Percentiles rank a stretch among this genome's conserved stretches.
These are phyloP conservation scores for Caenorhabditis sp. DNA, from an alignment of 2,888 invertebrate genomes.

Conservation along the genomic window DNA sequence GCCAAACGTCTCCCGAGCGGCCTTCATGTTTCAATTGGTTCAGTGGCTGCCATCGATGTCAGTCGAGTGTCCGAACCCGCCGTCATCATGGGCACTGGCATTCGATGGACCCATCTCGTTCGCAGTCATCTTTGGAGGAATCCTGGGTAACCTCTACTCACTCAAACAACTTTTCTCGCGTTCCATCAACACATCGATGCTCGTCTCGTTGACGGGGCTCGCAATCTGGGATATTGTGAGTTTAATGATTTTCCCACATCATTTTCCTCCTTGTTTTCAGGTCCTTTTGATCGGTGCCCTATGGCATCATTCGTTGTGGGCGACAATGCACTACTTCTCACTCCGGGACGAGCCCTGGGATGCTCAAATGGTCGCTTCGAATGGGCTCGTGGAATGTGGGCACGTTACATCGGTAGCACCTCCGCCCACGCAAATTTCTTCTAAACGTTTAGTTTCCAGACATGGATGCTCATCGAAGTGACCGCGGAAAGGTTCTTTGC, in stretches of 20 bases:
- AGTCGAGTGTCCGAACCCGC: constrained; percentile 38
- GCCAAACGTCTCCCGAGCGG: not conserved
- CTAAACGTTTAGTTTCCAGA: constrained; percentile 54
- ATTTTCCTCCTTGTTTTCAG: constrained; percentile 5
- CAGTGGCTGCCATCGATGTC: constrained; percentile 10
- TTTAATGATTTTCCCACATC: not conserved
- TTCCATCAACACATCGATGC: constrained; percentile 71
- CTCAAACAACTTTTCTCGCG: constrained; percentile 63
- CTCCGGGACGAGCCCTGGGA: constrained; percentile 61
- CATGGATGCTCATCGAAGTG: constrained; percentile 73
- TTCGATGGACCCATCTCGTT: constrained; percentile 63
- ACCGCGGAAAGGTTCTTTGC: constrained; percentile 71
- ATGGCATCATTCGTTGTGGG: constrained; percentile 69
- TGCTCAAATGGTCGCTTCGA: constrained; percentile 51
- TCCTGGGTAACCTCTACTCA: constrained; percentile 66
- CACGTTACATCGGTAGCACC: constrained; percentile 67
- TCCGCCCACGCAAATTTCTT: not conserved
- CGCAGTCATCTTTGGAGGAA: constrained; percentile 58
- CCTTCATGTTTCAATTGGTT: not conserved
- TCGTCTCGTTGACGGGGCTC: constrained; percentile 67
- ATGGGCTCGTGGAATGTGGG: constrained; percentile 68
- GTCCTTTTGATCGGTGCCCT: constrained; percentile 65
- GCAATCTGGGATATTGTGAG: constrained; percentile 56
- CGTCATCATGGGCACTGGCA: constrained; percentile 46
- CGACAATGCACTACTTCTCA: constrained; percentile 57